A percentile compares a stretch with the other conserved stretches of the same genome.
Evolutionary conservation across 1,140 invertebrate genomes (phyloP).

Genomic region (Eurosta solidaginis): DNA sequence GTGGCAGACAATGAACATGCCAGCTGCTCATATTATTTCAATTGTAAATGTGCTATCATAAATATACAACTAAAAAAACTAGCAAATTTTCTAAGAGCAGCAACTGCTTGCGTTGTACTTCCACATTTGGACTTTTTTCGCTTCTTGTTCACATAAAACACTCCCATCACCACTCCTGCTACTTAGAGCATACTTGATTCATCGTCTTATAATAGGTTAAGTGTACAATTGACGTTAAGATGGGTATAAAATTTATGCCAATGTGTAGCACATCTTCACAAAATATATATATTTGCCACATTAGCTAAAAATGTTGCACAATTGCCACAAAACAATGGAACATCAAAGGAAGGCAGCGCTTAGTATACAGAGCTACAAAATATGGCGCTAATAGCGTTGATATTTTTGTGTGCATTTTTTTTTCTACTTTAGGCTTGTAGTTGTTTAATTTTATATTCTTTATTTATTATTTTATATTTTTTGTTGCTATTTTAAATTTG

Average conservation of each 20-base stretch:
- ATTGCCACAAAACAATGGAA: not conserved
- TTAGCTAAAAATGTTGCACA: not conserved
- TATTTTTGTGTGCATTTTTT: not conserved
- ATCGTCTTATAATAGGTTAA: slow-evolving; percentile 31
- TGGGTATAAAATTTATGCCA: slow-evolving; percentile 24
- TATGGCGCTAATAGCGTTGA: not conserved
- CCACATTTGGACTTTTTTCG: not conserved
- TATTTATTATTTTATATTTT: no score
- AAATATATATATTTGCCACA: not conserved
- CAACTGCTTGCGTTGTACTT: not conserved
- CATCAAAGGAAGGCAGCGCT: not conserved
- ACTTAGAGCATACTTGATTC: slow-evolving; percentile 15
- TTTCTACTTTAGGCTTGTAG: no score
- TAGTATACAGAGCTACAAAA: not conserved
- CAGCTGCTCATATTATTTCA: not conserved
- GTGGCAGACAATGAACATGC: slow-evolving; percentile 29
- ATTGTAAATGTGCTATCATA: not conserved
- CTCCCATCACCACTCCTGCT: slow-evolving; percentile 1
- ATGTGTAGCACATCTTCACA: not conserved
- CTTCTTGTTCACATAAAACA: no score
- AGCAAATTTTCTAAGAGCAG: not conserved
- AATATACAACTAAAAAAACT: not conserved
- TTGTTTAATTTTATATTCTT: no score
- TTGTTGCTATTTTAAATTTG: no score
- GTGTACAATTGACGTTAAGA: slow-evolving; percentile 25